A percentile compares a stretch with the other conserved stretches of the same genome.
phyloP scores from a whole-genome alignment of 2,888 invertebrate species.

The Electrophaes corylata region DNA sequence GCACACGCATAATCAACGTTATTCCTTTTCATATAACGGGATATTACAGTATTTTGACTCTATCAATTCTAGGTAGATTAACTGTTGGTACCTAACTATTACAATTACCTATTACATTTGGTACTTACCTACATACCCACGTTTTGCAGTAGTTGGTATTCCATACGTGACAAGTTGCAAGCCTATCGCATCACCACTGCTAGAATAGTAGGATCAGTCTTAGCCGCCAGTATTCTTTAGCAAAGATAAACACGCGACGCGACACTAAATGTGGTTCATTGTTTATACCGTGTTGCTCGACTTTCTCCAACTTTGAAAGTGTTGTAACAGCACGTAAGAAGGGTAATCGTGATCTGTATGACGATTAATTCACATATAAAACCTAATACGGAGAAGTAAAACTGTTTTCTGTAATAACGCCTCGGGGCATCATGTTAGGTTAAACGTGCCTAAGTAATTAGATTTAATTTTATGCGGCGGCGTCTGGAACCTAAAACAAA shows the following conservation, averaged over 20 bases:
- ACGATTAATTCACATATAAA: conserved; percentile 53
- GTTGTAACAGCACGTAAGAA: conserved; percentile 61
- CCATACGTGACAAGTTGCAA: no score
- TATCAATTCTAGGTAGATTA: no score
- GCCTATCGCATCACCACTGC: no score
- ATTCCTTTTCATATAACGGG: background rate
- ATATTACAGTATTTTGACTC: no score
- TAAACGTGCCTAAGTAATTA: conserved; percentile 22
- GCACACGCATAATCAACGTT: background rate
- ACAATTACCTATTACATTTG: no score
- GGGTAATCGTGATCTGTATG: conserved; percentile 64
- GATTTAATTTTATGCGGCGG: conserved; percentile 32
- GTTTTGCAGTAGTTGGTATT: no score
- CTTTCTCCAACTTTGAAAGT: conserved; percentile 67
- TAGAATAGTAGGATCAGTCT: conserved; percentile 20
- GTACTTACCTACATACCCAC: no score
- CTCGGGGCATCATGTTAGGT: conserved; percentile 31
- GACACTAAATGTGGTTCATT: conserved; percentile 40
- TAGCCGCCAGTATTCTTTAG: conserved; percentile 35
- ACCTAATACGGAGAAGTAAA: conserved; percentile 50
- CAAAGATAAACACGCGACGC: conserved; percentile 44
- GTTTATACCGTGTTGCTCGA: conserved; percentile 42
- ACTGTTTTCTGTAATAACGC: conserved; percentile 29
- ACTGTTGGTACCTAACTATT: no score
- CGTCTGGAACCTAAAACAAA: conserved; percentile 30